Evolutionary conservation across 1,140 invertebrate species (phyloP), one percentile per base, ranked within the genome.

Genomic region (Glossosoma conforme): DNA sequence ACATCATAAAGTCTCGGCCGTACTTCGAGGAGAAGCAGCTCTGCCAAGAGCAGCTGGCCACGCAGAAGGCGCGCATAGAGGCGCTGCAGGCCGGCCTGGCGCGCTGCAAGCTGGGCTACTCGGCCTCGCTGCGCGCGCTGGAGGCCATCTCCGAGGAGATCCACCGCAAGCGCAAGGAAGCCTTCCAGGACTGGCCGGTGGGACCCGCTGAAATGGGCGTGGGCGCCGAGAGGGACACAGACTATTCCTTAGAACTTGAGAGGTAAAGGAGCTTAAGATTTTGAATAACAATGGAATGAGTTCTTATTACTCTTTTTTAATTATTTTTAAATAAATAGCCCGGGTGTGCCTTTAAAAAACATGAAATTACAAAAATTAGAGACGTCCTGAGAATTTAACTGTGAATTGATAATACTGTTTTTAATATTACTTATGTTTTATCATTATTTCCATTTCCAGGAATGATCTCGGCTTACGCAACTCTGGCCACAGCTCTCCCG

Each of bases 141-240:
- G 93, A 97, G 68, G 82, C 84, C 62, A 96, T 97, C 56, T 95
- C 91, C 53, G 91, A 95, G 71, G 91, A 95, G 67, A 96, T 97
- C 62, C 93, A 97, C 68, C 76, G 79, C 60, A 82, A 82, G 62
- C 76, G 81, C 49, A 49, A 68, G 9, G 70, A 68, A 2, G 66
- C 70, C 37, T 71, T 70, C 49, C 67, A 61, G 25, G 69, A 67
- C 21, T 66, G 75, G 30, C 70, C 77, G 10, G 70, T 73, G 1
- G 81, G 87, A 8, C 87, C 86, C 0, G 69, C 91, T 58, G 91
- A 93, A 66, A 91, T 91, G 1, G 91, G 91, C 1, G 91, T 95
- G 2, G 92, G 92, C 3, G 91, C 91, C 1, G 91, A 94, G 74
- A 68, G 82, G 50, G 71, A 75, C 41, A 65, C 30, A 59, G 69